phyloP scores from a whole-genome alignment of 2,113 vertebrate genomes.

The Pseudorasbora parva region DNA sequence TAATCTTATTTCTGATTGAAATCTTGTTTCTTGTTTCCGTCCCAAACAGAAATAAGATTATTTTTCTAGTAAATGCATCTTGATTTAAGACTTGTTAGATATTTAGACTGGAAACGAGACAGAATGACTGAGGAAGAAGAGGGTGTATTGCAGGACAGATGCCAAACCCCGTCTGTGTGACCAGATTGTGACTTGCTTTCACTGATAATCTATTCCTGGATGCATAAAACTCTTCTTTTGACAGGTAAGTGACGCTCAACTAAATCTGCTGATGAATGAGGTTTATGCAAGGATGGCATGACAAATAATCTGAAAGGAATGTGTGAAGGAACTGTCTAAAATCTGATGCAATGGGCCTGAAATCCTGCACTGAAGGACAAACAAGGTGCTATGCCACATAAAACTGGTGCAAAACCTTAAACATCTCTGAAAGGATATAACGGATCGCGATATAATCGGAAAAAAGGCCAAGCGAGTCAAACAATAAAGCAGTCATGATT shows the following conservation, averaged over 20 bases:
- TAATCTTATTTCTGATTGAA: too few species aligned
- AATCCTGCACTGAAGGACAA: background rate
- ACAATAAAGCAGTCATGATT: background rate
- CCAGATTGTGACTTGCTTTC: background rate
- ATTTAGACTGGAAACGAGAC: too few species aligned
- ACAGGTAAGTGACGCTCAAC: background rate
- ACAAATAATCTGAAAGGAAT: conserved; percentile 30
- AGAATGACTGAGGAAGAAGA: too few species aligned
- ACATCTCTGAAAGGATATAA: background rate
- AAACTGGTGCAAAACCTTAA: background rate
- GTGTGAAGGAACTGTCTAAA: background rate
- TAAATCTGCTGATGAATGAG: conserved; percentile 14
- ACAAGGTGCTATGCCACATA: background rate
- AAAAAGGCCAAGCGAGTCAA: background rate
- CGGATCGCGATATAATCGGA: background rate
- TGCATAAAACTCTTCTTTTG: background rate
- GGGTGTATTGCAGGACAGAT: background rate
- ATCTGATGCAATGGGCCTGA: conserved; percentile 1
- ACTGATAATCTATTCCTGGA: conserved; percentile 10
- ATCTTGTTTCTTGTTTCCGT: too few species aligned
- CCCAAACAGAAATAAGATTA: too few species aligned
- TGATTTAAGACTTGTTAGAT: too few species aligned
- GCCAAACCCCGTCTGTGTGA: background rate
- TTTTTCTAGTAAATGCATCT: too few species aligned
- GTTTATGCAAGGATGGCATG: conserved; percentile 2